A percentile compares a stretch with the other conserved stretches of the same genome.
phyloP scores from a whole-genome alignment of 2,888 invertebrate species.

The Parnassius mnemosyne region DNA sequence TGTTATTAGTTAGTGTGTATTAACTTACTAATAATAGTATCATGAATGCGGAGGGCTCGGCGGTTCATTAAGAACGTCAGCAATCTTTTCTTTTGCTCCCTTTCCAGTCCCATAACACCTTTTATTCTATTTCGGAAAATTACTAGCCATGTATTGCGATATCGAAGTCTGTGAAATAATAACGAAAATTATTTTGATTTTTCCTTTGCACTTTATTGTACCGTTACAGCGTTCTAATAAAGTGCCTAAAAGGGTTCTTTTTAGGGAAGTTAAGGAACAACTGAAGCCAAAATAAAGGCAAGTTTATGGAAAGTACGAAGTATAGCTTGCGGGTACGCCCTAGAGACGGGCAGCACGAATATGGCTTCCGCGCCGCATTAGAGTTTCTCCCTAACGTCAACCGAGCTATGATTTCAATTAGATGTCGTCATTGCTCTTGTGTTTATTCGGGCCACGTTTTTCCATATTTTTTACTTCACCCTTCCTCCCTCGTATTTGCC shows the following conservation, averaged over 20 bases:
- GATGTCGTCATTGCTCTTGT: conserved; percentile 75
- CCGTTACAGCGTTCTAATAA: neutral
- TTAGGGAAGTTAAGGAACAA: conserved; percentile 31
- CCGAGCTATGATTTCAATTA: conserved; percentile 76
- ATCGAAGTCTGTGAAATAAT: neutral
- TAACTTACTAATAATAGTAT: conserved; percentile 79
- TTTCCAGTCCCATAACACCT: conserved; percentile 58
- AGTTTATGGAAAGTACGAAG: conserved; percentile 36
- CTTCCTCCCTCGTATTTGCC: conserved; percentile 64
- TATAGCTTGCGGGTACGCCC: conserved; percentile 29
- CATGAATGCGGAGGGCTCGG: conserved; percentile 62
- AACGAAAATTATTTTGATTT: too few relatives aligned
- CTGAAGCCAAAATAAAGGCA: conserved; percentile 41
- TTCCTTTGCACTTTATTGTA: neutral
- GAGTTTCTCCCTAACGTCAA: conserved; percentile 44
- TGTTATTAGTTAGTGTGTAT: conserved; percentile 71
- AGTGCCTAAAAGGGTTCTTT: conserved; percentile 34
- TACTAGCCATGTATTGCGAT: conserved; percentile 53
- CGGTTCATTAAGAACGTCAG: conserved; percentile 62
- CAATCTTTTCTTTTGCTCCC: conserved; percentile 64
- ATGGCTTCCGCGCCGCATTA: conserved; percentile 48
- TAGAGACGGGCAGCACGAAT: conserved; percentile 35
- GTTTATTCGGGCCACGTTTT: conserved; percentile 72
- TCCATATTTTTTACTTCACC: conserved; percentile 66
- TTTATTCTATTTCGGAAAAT: conserved; percentile 72